Conservation (phyloP, 2,888 invertebrate species). For the Diarsia rubi region DNA sequence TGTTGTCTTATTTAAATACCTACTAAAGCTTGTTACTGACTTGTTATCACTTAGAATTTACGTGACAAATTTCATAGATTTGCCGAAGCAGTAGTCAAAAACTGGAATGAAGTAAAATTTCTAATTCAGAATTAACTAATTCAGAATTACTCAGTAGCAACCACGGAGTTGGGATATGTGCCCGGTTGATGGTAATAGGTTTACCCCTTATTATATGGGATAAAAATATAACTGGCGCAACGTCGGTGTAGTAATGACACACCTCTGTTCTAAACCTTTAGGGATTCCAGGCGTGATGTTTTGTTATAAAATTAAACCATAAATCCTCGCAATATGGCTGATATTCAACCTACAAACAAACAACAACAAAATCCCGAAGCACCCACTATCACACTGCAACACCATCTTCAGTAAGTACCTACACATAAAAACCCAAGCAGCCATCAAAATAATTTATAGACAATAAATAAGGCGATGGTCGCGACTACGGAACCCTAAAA, state of each 20-base stretch:
- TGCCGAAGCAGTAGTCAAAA: not conserved
- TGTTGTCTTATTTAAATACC: not conserved
- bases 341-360: not conserved
- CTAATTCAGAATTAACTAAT: not conserved
- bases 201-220: too few species aligned
- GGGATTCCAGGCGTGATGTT: too few species aligned
- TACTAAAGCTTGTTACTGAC: not conserved
- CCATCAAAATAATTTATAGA: slow-evolving; percentile 77
- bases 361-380: slow-evolving; percentile 28
- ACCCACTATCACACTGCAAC: slow-evolving; percentile 25
- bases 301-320: slow-evolving; percentile 16
- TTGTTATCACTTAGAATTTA: not conserved
- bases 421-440: slow-evolving; percentile 57
- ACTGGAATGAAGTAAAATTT: not conserved
- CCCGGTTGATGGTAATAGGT: too few species aligned
- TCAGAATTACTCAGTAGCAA: too few species aligned
- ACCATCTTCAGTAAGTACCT: slow-evolving; percentile 42
- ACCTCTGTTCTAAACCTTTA: too few species aligned
- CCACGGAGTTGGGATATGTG: too few species aligned
- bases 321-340: slow-evolving; percentile 24
- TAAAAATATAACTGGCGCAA: too few species aligned
- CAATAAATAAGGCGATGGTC: slow-evolving; percentile 75
- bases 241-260: too few species aligned
- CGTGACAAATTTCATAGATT: not conserved
- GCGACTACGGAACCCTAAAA: slow-evolving; percentile 75